Evolutionary conservation across 1,140 invertebrate species (phyloP), one percentile per base, ranked within the genome.

Genomic region (Arctopsyche grandis): DNA sequence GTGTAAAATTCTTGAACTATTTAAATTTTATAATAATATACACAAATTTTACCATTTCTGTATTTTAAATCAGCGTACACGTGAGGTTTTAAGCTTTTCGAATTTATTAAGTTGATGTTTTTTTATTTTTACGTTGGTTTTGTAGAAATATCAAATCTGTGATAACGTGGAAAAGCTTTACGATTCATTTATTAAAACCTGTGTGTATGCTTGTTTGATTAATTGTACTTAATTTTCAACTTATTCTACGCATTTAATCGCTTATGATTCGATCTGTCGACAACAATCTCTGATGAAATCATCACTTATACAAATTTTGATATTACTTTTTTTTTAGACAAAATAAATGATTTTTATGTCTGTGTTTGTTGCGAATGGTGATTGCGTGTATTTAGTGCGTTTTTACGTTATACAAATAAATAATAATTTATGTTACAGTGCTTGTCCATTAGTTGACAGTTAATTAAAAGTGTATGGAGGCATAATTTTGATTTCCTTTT

Each of bases 71-170:
- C 19, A 5, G 19, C 19, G 21, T 22, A 12, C 10, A 66, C 21
- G 19, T 66, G 12, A 56, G 75, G 56, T 69, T 38, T 24, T 46
- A 29, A 21, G 73, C 73, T 77, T 79, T 81, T 79, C 75, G 48
- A 29, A 7, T 56, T 79, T 75, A 60, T 77, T 79, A 82, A 43
- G 69, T 81, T 79, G 77, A 74, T 81, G 69, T 79, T 79, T 79
- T 79, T 79, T 26, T 78, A 38, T 12, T 78, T 78, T 16, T 66
- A n/a, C n/a, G n/a, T n/a, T n/a, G n/a, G 29, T 38, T 38, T 38
- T 38, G 29, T 38, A 38, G 69, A 81, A 82, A 82, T 79, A 76
- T 82, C 78, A 79, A 74, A 77, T 29, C 81, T 82, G 81, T 82
- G 81, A 82, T 82, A 82, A 79, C 22, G 24, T 19, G 1, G 43